A percentile compares a stretch with the other conserved stretches of the same genome.
Conservation (phyloP, 1,140 invertebrate species). For the Pseudomyrmex dendroicus region DNA sequence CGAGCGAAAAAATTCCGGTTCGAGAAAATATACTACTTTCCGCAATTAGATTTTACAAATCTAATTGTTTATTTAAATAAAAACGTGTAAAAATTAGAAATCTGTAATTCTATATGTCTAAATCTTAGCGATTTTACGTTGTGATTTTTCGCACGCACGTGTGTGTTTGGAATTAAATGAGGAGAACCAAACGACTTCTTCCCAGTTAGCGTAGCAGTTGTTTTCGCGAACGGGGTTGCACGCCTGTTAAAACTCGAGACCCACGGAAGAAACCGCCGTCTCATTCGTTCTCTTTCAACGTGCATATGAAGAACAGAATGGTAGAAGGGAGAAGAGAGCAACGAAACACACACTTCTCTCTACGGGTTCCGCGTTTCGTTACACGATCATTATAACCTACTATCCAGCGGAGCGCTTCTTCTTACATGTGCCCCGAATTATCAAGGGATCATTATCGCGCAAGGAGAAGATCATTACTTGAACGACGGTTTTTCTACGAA, state of each 20-base stretch:
- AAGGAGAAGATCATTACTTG: conserved; percentile 62
- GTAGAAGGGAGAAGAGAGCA: background rate
- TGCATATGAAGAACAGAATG: conserved; percentile 10
- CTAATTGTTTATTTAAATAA: too few species aligned
- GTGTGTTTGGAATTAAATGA: conserved; percentile 59
- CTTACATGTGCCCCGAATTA: conserved; percentile 63
- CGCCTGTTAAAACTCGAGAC: conserved; percentile 65
- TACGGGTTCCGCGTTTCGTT: conserved; percentile 64
- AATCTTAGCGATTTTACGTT: background rate
- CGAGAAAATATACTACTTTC: background rate
- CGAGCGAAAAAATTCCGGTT: background rate
- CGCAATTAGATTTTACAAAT: too few species aligned
- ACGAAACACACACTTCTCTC: conserved; percentile 8
- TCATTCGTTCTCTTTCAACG: conserved; percentile 70
- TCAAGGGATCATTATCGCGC: conserved; percentile 67
- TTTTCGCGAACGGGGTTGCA: conserved; percentile 70
- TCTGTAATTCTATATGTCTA: too few species aligned
- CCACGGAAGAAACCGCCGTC: conserved; percentile 67
- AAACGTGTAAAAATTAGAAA: too few species aligned
- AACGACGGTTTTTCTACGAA: conserved; percentile 20
- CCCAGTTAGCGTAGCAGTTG: conserved; percentile 48
- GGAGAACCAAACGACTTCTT: conserved; percentile 29
- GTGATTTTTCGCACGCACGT: background rate
- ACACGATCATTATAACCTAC: conserved; percentile 69
- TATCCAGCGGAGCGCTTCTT: conserved; percentile 60